A percentile compares a stretch with the other conserved stretches of the same genome.
Conservation (phyloP, 1,140 invertebrate species). For the Colletes latitarsis region DNA sequence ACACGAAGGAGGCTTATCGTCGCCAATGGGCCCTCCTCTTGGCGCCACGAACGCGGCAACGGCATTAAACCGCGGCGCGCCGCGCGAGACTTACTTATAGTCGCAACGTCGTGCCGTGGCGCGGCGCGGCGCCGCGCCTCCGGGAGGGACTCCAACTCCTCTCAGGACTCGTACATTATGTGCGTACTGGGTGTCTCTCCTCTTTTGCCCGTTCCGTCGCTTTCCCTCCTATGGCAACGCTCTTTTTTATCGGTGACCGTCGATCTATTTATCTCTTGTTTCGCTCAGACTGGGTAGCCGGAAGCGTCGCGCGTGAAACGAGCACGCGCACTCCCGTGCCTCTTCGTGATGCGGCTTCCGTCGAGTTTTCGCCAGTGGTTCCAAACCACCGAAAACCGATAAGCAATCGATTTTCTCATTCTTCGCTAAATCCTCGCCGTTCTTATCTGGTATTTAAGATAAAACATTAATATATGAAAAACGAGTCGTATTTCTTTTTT, state of each 20-base stretch:
- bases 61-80: conserved; percentile 78
- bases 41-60: conserved; percentile 79
- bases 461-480: too few relatives aligned
- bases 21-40: conserved; percentile 73
- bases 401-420: too few relatives aligned
- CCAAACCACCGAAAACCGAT: too few relatives aligned
- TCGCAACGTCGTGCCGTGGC: conserved; percentile 63
- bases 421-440: too few relatives aligned
- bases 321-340: neutral
- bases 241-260: conserved; percentile 19
- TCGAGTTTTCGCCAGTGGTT: neutral
- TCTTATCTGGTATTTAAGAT: too few relatives aligned
- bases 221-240: conserved; percentile 9
- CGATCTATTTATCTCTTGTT: conserved; percentile 23
- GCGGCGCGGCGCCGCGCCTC: conserved; percentile 72
- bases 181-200: conserved; percentile 34
- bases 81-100: conserved; percentile 79
- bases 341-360: neutral
- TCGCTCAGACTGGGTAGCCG: conserved; percentile 4
- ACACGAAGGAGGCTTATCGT: conserved; percentile 67
- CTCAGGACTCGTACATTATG: conserved; percentile 64
- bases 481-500: too few relatives aligned
- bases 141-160: conserved; percentile 63
- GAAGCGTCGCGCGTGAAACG: conserved; percentile 7
- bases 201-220: conserved; percentile 39